phyloP scores from a whole-genome alignment of 2,113 vertebrate genomes.

The Coreoperca whiteheadi region DNA sequence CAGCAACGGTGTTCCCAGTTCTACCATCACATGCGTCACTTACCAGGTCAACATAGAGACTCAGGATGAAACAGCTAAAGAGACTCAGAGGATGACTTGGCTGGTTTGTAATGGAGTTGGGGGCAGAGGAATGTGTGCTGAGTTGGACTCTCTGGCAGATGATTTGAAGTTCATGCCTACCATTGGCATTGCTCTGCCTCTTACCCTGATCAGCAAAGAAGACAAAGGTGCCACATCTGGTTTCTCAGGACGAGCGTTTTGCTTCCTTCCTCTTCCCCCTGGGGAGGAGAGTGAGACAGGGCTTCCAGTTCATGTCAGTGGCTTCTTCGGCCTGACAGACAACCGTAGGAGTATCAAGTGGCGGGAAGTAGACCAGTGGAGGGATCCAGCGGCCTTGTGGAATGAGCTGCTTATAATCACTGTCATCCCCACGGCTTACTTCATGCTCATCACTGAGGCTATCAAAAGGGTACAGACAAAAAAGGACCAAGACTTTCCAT shows the following conservation, averaged over 20 bases:
- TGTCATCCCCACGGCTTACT: slow-evolving; percentile 92
- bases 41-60: slow-evolving; percentile 92
- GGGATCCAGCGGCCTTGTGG: slow-evolving; percentile 96
- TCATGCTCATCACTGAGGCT: slow-evolving; percentile 90
- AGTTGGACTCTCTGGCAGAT: slow-evolving; percentile 94
- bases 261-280: slow-evolving; percentile 95
- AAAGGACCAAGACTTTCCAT: slow-evolving; percentile 87
- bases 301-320: slow-evolving; percentile 96
- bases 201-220: slow-evolving; percentile 79
- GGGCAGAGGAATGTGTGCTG: slow-evolving; percentile 90
- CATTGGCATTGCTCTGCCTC: slow-evolving; percentile 93
- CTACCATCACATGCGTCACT: slow-evolving; percentile 90
- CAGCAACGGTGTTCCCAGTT: slow-evolving; percentile 88
- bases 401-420: slow-evolving; percentile 93
- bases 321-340: slow-evolving; percentile 98
- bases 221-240: slow-evolving; percentile 86
- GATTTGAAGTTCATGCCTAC: slow-evolving; percentile 95
- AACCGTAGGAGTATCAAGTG: slow-evolving; percentile 98
- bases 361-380: slow-evolving; percentile 97
- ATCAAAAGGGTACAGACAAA: slow-evolving; percentile 89
- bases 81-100: slow-evolving; percentile 91
- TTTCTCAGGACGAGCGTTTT: slow-evolving; percentile 95
- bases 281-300: slow-evolving; percentile 97
- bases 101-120: slow-evolving; percentile 96
- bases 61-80: slow-evolving; percentile 89